Evolutionary conservation across 2,113 vertebrate genomes (phyloP), one percentile per base, ranked within the genome.

Genomic region (Xenotilapia caudafasciata): DNA sequence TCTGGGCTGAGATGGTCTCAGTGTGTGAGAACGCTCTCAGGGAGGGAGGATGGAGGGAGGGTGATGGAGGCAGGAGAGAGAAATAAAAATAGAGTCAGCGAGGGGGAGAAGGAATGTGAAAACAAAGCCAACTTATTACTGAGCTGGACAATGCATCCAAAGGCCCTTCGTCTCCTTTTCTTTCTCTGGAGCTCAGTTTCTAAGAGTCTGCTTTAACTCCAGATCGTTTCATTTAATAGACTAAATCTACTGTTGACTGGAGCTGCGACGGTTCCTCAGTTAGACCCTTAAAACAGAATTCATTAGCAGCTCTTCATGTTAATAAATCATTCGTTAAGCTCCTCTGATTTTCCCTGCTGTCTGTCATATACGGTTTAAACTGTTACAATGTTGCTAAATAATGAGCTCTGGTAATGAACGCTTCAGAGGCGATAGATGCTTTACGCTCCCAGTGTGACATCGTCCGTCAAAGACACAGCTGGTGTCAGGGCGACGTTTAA

Each of bases 1-100:
- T 91, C 83, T 86, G 75, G 38, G 58, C 55, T 28, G 28, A 90
- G 95, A 95, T 93, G 94, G 90, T 90, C 21, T 1, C 88, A 86
- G 83, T 83, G 86, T 54, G 84, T 54, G 84, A 90, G 89, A 85
- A 91, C 82, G 11, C 49, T n/a, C 5, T 9, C 35, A 53, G 81
- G 60, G 68, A 77, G 19, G 54, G 60, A 33, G 77, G 58, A 9
- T 47, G 47, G 82, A 60, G 38, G 21, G 17, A 54, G 89, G 35
- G 42, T 75, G 55, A 38, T 1, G 33, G 31, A 73, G 65, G 38
- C 65, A 45, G 13, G 65, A 73, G 65, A 73, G 21, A 10, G 8
- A 92, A 56, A 60, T 45, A 31, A 56, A 88, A 79, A 86, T 35
- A 70, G 12, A 35, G 45, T 10, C 35, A 33, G 21, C 3, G 35